A percentile compares a stretch with the other conserved stretches of the same genome.
These are phyloP conservation scores for Phrixothrix hirtus DNA, from an alignment of 2,888 invertebrate species.

Conservation along the genomic window DNA sequence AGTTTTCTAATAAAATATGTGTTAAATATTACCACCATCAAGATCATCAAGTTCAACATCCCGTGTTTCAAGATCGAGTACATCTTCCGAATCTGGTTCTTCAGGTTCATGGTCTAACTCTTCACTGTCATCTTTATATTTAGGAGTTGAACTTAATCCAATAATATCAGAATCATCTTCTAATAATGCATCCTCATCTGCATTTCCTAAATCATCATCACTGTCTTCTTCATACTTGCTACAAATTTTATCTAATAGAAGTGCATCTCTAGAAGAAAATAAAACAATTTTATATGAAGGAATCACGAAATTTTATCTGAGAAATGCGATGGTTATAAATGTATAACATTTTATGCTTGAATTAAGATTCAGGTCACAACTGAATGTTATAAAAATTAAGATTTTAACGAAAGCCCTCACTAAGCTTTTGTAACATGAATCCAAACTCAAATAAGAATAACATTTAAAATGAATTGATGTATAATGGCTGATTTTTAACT, in stretches of 20 bases:
- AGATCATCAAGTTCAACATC: slow-evolving; percentile 26
- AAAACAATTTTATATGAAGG: background rate
- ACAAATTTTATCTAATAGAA: slow-evolving; percentile 48
- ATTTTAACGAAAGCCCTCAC: too few relatives aligned
- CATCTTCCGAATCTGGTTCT: slow-evolving; percentile 23
- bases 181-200: slow-evolving; percentile 57
- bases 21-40: slow-evolving; percentile 15
- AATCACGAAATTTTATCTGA: background rate
- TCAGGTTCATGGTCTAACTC: slow-evolving; percentile 28
- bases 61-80: slow-evolving; percentile 26
- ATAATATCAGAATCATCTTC: slow-evolving; percentile 49
- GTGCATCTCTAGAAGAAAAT: slow-evolving; percentile 44
- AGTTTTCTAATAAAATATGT: background rate
- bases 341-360: too few relatives aligned
- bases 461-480: too few relatives aligned
- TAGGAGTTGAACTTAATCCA: slow-evolving; percentile 2
- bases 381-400: too few relatives aligned
- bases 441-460: too few relatives aligned
- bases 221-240: slow-evolving; percentile 51
- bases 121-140: slow-evolving; percentile 40
- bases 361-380: too few relatives aligned
- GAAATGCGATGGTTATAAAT: too few relatives aligned
- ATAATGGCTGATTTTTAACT: too few relatives aligned
- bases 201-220: slow-evolving; percentile 55
- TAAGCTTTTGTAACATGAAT: too few relatives aligned